Conservation (phyloP, 1,140 invertebrate genomes). For the Drosophila tristis region DNA sequence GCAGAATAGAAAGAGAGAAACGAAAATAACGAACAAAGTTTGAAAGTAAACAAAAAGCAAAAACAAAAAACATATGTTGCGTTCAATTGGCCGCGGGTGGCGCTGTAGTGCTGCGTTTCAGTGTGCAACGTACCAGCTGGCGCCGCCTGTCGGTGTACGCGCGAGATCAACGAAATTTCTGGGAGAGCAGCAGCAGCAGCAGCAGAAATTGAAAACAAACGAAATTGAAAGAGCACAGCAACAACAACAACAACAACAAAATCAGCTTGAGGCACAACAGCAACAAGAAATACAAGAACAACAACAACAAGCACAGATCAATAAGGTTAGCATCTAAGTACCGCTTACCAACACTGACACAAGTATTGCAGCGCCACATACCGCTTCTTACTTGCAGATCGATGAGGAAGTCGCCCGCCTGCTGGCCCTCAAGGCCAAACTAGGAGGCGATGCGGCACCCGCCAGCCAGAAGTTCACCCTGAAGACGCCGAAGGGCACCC, state of each 20-base stretch:
- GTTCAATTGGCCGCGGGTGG: constrained; percentile 82
- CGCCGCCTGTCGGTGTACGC: constrained; percentile 57
- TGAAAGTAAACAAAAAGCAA: constrained; percentile 7
- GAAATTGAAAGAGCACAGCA: constrained; percentile 7
- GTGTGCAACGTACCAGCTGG: constrained; percentile 68
- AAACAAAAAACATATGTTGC: constrained; percentile 68
- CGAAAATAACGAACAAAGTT: constrained; percentile 10
- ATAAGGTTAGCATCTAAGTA: constrained; percentile 83
- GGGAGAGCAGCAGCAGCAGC: constrained; percentile 28
- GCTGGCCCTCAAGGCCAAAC: constrained; percentile 90
- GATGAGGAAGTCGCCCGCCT: constrained; percentile 92
- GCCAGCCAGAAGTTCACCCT: constrained; percentile 90
- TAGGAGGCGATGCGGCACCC: constrained; percentile 86
- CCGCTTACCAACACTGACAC: constrained; percentile 6
- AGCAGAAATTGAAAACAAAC: constrained; percentile 5
- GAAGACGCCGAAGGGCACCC: constrained; percentile 97
- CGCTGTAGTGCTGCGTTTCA: constrained; percentile 80
- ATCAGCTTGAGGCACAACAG: constrained; percentile 57
- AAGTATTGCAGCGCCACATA: constrained; percentile 17
- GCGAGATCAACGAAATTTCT: constrained; percentile 49
- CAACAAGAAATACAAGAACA: constrained; percentile 48
- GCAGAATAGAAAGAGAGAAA: constrained; percentile 5
- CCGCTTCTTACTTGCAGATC: constrained; percentile 86
- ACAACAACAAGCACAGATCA: constrained; percentile 75
- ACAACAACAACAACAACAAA: constrained; percentile 59